These are phyloP conservation scores for Napeogenes inachia DNA, from an alignment of 2,888 invertebrate genomes.

Conservation along the genomic window DNA sequence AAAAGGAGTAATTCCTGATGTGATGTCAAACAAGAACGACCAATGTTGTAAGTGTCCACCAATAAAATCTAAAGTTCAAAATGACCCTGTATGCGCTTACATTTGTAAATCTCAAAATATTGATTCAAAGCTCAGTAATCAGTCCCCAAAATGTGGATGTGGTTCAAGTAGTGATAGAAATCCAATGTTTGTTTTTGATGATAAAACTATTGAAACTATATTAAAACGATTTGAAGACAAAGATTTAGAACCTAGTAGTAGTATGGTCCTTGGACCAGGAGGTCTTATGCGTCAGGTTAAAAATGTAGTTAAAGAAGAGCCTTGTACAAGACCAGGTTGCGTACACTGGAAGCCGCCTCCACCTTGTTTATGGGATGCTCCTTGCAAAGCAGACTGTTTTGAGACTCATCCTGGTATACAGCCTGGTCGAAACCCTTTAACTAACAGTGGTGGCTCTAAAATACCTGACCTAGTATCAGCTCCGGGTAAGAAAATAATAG, in stretches of 20 bases:
- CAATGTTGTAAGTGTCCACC: conserved; percentile 65
- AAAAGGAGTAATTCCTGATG: conserved; percentile 56
- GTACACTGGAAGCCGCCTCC: conserved; percentile 64
- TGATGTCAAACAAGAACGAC: conserved; percentile 41
- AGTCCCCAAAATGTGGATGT: conserved; percentile 15
- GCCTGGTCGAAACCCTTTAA: conserved; percentile 50
- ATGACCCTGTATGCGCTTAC: neutral
- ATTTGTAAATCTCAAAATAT: conserved; percentile 8
- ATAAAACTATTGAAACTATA: conserved; percentile 47
- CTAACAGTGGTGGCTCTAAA: conserved; percentile 34
- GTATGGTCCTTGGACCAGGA: conserved; percentile 39
- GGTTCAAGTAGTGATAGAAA: conserved; percentile 12
- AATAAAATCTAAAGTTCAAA: conserved; percentile 25
- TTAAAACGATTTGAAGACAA: conserved; percentile 47
- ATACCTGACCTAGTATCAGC: conserved; percentile 14
- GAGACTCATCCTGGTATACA: conserved; percentile 53
- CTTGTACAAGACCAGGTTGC: conserved; percentile 59
- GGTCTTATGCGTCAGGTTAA: conserved; percentile 41
- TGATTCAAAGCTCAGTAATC: neutral
- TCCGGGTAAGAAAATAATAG: conserved; percentile 37
- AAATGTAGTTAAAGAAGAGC: conserved; percentile 41
- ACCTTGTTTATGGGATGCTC: conserved; percentile 63
- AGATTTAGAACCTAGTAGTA: conserved; percentile 37
- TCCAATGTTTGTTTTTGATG: conserved; percentile 49
- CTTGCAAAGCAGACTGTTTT: conserved; percentile 68